phyloP scores from a whole-genome alignment of 2,888 invertebrate genomes.

The Apamea crenata region DNA sequence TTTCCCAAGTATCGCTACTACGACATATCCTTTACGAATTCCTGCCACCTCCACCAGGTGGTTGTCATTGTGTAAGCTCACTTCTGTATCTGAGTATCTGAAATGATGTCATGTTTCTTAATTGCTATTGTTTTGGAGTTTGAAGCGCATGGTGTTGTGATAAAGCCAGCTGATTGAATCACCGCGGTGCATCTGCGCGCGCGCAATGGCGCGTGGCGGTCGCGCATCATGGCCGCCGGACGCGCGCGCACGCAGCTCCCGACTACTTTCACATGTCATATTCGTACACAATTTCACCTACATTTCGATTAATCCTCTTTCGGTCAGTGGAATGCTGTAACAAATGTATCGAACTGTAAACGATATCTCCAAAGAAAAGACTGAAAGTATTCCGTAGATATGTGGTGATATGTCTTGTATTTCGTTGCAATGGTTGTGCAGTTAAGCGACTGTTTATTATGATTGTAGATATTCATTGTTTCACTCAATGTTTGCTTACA shows the following conservation, averaged over 20 bases:
- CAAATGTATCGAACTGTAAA: conserved; percentile 16
- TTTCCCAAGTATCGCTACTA: not conserved
- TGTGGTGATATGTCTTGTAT: not conserved
- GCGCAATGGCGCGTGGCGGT: conserved; percentile 79
- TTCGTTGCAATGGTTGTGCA: conserved; percentile 1
- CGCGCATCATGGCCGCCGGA: conserved; percentile 78
- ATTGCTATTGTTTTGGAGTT: conserved; percentile 28
- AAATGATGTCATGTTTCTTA: not conserved
- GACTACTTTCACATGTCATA: conserved; percentile 85
- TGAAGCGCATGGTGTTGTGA: conserved; percentile 29
- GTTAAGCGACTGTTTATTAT: conserved; percentile 17
- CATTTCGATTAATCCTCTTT: conserved; percentile 73
- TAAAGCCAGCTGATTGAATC: conserved; percentile 63
- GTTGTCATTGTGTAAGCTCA: not conserved
- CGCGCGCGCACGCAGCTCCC: conserved; percentile 72
- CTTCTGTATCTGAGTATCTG: not conserved
- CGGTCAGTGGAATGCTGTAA: conserved; percentile 59
- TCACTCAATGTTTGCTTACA: conserved; percentile 34
- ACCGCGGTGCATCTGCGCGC: conserved; percentile 64
- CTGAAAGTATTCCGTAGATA: conserved; percentile 12
- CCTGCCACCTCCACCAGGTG: not conserved
- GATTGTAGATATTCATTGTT: conserved; percentile 11
- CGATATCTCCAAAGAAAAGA: conserved; percentile 14
- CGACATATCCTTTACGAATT: not conserved
- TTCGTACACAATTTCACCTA: conserved; percentile 81